Base-by-base conservation (phyloP, 2,888 invertebrate genomes). In the Agonopterix arenella region DNA sequence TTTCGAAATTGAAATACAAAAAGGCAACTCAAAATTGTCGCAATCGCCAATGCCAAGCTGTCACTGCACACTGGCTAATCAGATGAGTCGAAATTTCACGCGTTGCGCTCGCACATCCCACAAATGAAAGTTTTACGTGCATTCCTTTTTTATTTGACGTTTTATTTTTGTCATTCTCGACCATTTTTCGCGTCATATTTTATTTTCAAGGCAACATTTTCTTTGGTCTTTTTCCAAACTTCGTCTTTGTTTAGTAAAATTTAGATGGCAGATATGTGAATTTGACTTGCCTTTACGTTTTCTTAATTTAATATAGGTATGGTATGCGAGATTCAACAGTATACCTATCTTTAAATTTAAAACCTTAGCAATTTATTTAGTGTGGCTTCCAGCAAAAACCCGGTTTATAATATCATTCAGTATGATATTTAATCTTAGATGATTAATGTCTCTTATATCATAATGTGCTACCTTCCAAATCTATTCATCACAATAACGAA, bases 11-110 rank as follows among this genome's bases (percentile, higher is more conserved):
- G 28, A 28, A 28, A 28, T 18, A 18, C 4, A 7, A 7, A 28
- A 28, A 28, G 4, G 13, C 13, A 28, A 28, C 28, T 28, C 28
- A 28, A 28, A 28, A 28, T 28, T 5, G 7, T 28, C 28, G 28
- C 28, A 28, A 1, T 28, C 5, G 55, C 53, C 51, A 52, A 55
- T 64, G 61, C 52, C 52, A 55, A 57, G 53, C 58, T 69, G 66
- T 70, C 69, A 64, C 53, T 62, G 60, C 44, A 48, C 49, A 48
- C 49, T 52, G 59, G 64, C 64, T 73, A 73, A 73, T 73, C 66
- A 70, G 59, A 62, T 61, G 60, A 58, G 60, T 53, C 55, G 65
- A 64, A 61, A 69, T 74, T 67, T 66, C 54, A 65, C 61, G 62
- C 61, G 46, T 53, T 61, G 67, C 68, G 63, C 62, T 50, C 57